phyloP scores from a whole-genome alignment of 2,888 invertebrate species.

The Anoncus sp. region DNA sequence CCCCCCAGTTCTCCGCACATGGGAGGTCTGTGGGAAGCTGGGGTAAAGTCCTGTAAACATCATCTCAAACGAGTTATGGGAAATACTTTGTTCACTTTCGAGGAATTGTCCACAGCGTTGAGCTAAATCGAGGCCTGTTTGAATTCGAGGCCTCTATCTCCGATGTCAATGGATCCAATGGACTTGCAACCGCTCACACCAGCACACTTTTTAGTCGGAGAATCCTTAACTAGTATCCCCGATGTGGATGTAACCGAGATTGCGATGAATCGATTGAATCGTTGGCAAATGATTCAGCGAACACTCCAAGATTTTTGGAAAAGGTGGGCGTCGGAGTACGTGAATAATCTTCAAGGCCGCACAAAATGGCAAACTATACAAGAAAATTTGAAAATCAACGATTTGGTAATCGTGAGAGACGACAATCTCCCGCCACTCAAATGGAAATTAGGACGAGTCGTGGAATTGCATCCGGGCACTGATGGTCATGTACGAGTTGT shows the following conservation, averaged over 20 bases:
- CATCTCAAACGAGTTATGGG: constrained; percentile 70
- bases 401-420: no score
- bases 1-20: constrained; percentile 49
- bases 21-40: no score
- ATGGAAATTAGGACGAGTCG: constrained; percentile 52
- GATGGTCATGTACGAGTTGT: constrained; percentile 25
- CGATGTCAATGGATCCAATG: constrained; percentile 61
- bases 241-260: constrained; percentile 54
- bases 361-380: constrained; percentile 1
- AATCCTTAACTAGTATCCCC: constrained; percentile 59
- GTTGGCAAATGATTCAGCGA: constrained; percentile 54
- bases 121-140: constrained; percentile 62
- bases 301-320: constrained; percentile 67
- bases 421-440: constrained; percentile 45
- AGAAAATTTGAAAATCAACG: neutral
- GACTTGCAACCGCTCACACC: constrained; percentile 66
- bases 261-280: constrained; percentile 18
- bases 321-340: constrained; percentile 59
- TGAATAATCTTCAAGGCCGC: constrained; percentile 43
- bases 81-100: constrained; percentile 64
- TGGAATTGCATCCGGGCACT: constrained; percentile 44
- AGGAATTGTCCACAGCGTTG: constrained; percentile 67
- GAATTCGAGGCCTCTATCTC: constrained; percentile 64
- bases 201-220: constrained; percentile 68
- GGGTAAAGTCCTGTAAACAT: no score